phyloP scores from a whole-genome alignment of 2,113 vertebrate species.

The Amia ocellicauda region DNA sequence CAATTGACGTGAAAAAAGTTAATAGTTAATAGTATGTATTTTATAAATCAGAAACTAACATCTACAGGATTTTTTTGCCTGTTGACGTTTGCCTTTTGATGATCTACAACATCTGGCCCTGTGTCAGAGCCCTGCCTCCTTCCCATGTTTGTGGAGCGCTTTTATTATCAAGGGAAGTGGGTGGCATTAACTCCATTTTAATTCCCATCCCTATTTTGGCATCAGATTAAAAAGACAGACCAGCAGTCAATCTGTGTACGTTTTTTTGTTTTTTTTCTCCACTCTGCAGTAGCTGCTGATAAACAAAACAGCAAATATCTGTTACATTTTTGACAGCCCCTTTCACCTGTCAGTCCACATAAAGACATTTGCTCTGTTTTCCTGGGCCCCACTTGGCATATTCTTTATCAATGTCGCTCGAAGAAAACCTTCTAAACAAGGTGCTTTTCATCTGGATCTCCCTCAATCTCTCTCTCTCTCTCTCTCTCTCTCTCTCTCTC shows the following conservation, averaged over 20 bases:
- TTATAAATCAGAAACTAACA: no score
- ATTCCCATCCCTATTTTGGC: conserved; percentile 57
- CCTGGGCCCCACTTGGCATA: conserved; percentile 4
- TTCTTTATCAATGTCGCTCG: conserved; percentile 39
- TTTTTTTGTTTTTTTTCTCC: no score
- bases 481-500: conserved; percentile 6
- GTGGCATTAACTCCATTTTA: conserved; percentile 56
- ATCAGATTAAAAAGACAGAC: conserved; percentile 54
- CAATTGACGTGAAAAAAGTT: no score
- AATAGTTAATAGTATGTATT: no score
- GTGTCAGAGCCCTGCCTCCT: conserved; percentile 48
- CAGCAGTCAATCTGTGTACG: conserved; percentile 52
- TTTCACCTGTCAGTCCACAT: conserved; percentile 54
- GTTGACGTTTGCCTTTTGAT: no score
- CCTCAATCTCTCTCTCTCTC: conserved; percentile 3
- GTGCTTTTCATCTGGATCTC: conserved; percentile 16
- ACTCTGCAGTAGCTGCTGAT: conserved; percentile 42
- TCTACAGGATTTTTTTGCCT: no score
- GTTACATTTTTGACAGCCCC: conserved; percentile 55
- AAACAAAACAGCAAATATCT: conserved; percentile 60
- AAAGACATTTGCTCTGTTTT: conserved; percentile 32
- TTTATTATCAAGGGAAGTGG: conserved; percentile 45
- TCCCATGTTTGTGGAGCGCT: conserved; percentile 44
- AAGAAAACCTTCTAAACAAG: conserved; percentile 27
- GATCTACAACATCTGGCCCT: conserved; percentile 19